These are phyloP conservation scores for Adelognathus sp. DNA, from an alignment of 2,888 invertebrate genomes.

Conservation along the genomic window DNA sequence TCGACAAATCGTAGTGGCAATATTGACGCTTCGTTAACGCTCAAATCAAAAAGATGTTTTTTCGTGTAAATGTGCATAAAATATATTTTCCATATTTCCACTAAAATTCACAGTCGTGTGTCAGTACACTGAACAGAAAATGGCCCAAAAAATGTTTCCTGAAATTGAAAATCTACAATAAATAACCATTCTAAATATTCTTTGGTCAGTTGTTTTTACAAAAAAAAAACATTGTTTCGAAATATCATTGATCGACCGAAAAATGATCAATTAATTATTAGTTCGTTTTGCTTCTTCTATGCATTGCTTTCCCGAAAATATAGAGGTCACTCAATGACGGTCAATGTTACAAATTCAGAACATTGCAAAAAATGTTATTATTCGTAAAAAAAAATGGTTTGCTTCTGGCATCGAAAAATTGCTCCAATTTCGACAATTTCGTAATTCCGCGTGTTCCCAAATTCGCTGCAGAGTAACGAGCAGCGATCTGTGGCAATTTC, in stretches of 20 bases:
- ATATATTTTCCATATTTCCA: too few relatives aligned
- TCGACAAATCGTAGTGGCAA: slow-evolving; percentile 14
- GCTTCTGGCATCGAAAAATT: neutral
- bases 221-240: neutral
- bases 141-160: neutral
- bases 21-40: neutral
- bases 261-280: too few relatives aligned
- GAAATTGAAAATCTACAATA: neutral
- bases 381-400: neutral
- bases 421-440: neutral
- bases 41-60: too few relatives aligned
- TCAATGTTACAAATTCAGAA: too few relatives aligned
- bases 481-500: slow-evolving; percentile 39
- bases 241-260: neutral
- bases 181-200: too few relatives aligned
- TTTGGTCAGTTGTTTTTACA: too few relatives aligned
- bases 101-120: neutral
- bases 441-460: neutral
- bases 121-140: neutral
- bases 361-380: too few relatives aligned
- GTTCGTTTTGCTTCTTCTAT: too few relatives aligned
- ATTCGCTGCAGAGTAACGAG: slow-evolving; percentile 27
- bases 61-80: too few relatives aligned
- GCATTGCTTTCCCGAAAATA: too few relatives aligned
- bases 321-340: too few relatives aligned